These are phyloP conservation scores for Alviniconcha marisindica DNA, from an alignment of 1,140 invertebrate species.

Conservation along the genomic window DNA sequence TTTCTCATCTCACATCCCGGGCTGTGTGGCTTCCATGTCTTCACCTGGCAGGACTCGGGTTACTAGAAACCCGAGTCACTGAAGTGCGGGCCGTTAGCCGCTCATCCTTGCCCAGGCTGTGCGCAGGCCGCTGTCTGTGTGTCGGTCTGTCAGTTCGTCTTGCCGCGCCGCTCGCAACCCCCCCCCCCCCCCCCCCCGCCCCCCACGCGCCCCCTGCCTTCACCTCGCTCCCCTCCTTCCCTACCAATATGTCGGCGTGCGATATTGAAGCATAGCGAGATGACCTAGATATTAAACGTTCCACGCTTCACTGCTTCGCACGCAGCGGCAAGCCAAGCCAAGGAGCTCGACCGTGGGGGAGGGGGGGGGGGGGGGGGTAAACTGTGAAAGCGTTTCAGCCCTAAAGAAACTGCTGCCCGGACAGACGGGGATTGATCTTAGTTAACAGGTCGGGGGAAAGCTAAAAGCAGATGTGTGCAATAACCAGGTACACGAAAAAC, in stretches of 20 bases:
- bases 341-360: no score
- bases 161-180: neutral
- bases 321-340: neutral
- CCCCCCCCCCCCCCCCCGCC: neutral
- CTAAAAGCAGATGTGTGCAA: no score
- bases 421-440: no score
- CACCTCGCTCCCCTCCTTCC: neutral
- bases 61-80: neutral
- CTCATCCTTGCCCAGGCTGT: neutral
- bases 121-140: neutral
- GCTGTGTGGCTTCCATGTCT: no score
- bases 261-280: constrained; percentile 19
- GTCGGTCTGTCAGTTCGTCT: neutral
- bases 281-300: constrained; percentile 31
- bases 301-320: constrained; percentile 18
- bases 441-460: no score
- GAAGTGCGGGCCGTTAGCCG: neutral
- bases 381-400: no score
- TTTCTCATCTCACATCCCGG: neutral
- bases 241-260: constrained; percentile 19
- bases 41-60: neutral
- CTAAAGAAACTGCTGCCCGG: no score
- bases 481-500: no score
- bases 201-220: neutral
- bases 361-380: no score